These are phyloP conservation scores for Pardalotus punctatus DNA, from an alignment of 2,113 vertebrate genomes.

Conservation along the genomic window DNA sequence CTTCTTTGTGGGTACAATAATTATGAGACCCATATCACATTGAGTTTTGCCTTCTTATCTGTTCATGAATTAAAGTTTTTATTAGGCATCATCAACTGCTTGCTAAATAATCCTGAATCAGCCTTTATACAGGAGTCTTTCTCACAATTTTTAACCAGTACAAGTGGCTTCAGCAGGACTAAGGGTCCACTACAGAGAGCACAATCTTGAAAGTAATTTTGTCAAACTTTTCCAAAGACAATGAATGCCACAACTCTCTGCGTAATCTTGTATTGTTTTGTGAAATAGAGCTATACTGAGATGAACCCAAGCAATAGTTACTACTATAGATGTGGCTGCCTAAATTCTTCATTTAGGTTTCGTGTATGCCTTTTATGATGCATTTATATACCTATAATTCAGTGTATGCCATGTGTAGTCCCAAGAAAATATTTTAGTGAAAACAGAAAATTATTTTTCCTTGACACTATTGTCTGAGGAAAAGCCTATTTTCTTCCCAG, in stretches of 20 bases:
- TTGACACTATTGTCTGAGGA: background rate
- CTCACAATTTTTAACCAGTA: background rate
- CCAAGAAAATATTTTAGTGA: background rate
- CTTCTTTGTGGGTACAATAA: background rate
- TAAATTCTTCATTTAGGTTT: background rate
- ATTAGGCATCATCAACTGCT: background rate
- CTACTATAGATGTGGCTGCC: background rate
- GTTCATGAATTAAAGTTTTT: background rate
- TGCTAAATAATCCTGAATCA: background rate
- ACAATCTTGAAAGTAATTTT: background rate
- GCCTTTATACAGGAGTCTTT: background rate
- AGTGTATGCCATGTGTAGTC: rapidly evolving
- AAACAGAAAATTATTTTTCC: background rate
- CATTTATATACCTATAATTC: background rate
- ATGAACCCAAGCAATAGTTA: background rate
- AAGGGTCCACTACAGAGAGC: background rate
- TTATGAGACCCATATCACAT: rapidly evolving
- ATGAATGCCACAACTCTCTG: background rate
- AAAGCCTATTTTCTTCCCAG: background rate
- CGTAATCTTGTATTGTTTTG: background rate
- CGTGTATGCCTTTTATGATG: background rate
- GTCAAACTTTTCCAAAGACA: background rate
- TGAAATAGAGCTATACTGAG: background rate
- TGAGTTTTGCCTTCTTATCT: background rate
- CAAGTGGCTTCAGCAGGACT: background rate